These are phyloP conservation scores for Pristis pectinata DNA, from an alignment of 2,797 vertebrate genomes.

Conservation along the genomic window DNA sequence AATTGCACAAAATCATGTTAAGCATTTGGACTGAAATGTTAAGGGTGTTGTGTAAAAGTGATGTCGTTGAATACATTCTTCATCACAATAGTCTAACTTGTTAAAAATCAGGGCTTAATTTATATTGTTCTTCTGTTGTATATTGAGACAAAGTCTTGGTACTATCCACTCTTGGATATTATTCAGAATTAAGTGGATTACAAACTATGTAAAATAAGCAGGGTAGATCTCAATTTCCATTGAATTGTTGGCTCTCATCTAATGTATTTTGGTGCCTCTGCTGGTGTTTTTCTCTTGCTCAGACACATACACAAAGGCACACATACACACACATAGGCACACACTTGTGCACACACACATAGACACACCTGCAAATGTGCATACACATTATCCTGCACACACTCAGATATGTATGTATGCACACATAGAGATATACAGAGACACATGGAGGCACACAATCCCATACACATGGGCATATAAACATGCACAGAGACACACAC, in stretches of 20 bases:
- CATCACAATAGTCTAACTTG: neutral
- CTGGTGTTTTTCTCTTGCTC: neutral
- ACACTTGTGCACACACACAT: too few species aligned
- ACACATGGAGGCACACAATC: too few species aligned
- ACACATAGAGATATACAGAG: too few species aligned
- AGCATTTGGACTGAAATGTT: neutral
- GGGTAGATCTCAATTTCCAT: too few species aligned
- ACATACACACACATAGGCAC: too few species aligned
- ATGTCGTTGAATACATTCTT: neutral
- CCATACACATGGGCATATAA: too few species aligned
- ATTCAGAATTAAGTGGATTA: neutral
- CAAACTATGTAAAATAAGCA: too few species aligned
- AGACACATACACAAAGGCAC: too few species aligned
- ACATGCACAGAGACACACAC: too few species aligned
- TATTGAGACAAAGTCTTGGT: neutral
- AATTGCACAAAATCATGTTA: neutral
- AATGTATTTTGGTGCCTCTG: neutral
- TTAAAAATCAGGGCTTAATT: neutral
- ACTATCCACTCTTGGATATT: slow-evolving; percentile 1
- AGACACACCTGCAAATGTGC: too few species aligned
- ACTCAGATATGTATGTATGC: too few species aligned
- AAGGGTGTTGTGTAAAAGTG: neutral
- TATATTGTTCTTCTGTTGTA: neutral
- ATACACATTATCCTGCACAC: too few species aligned
- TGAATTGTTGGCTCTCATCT: neutral